Conservation (phyloP, 1,140 invertebrate genomes). For the Aphis gossypii region DNA sequence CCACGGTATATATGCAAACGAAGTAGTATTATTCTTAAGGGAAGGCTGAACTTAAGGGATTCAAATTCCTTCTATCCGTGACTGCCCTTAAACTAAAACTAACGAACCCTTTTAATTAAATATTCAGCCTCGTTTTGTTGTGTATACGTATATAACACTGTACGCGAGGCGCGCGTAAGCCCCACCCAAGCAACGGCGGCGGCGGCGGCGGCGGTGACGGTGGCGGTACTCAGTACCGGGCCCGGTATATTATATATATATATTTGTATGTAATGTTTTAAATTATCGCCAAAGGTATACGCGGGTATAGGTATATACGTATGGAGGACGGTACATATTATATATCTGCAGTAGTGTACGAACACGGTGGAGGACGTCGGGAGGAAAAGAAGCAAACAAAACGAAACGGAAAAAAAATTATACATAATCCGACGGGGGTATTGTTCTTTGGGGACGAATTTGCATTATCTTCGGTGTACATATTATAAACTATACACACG, state of each 20-base stretch:
- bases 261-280: not conserved
- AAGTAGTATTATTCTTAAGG: constrained; percentile 58
- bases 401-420: constrained; percentile 37
- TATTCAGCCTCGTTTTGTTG: constrained; percentile 57
- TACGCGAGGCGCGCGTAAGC: not conserved
- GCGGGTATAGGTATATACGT: not conserved
- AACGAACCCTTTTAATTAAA: constrained; percentile 58
- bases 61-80: constrained; percentile 58
- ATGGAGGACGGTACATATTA: not conserved
- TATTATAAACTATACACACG: constrained; percentile 6
- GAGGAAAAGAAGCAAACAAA: constrained; percentile 48
- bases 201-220: no score
- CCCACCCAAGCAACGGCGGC: not conserved
- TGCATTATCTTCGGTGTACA: constrained; percentile 52
- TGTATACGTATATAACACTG: not conserved
- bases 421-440: constrained; percentile 34
- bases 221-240: not conserved
- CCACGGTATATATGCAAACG: constrained; percentile 54
- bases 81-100: constrained; percentile 58
- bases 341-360: not conserved
- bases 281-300: constrained; percentile 45
- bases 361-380: not conserved
- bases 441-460: constrained; percentile 57
- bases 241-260: not conserved
- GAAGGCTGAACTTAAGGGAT: constrained; percentile 58